Conservation (phyloP, 2,797 vertebrate genomes). For the Paratrypauchen microcephalus region DNA sequence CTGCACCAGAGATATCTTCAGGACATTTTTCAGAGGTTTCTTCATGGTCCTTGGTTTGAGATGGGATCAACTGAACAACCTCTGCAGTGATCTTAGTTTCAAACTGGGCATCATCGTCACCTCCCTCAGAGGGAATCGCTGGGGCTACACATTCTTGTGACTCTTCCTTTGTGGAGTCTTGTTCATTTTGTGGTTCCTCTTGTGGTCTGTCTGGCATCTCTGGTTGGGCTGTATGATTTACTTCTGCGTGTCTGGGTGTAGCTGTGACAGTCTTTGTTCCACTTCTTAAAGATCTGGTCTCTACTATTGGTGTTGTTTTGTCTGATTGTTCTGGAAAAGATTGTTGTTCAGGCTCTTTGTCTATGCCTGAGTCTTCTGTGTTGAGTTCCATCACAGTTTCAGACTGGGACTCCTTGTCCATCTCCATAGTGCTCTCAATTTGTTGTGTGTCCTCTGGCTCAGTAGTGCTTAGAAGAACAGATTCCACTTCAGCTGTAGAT, state of each 20-base stretch:
- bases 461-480: not conserved
- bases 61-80: not conserved
- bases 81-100: not conserved
- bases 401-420: not conserved
- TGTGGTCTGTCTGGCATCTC: not conserved
- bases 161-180: too few species aligned
- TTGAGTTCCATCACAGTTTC: not conserved
- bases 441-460: not conserved
- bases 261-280: conserved; percentile 6
- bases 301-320: conserved; percentile 2
- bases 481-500: not conserved
- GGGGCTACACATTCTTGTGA: not conserved
- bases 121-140: not conserved
- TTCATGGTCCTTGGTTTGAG: not conserved
- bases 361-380: not conserved
- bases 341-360: conserved; percentile 3
- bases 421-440: not conserved
- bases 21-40: not conserved
- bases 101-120: not conserved
- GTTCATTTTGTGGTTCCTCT: not conserved
- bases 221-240: not conserved
- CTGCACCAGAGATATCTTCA: not conserved
- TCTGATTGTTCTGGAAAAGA: conserved; percentile 15
- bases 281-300: conserved; percentile 19
- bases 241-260: conserved; percentile 2